These are phyloP conservation scores for Sitta europaea DNA, from an alignment of 2,113 vertebrate species.

Conservation along the genomic window DNA sequence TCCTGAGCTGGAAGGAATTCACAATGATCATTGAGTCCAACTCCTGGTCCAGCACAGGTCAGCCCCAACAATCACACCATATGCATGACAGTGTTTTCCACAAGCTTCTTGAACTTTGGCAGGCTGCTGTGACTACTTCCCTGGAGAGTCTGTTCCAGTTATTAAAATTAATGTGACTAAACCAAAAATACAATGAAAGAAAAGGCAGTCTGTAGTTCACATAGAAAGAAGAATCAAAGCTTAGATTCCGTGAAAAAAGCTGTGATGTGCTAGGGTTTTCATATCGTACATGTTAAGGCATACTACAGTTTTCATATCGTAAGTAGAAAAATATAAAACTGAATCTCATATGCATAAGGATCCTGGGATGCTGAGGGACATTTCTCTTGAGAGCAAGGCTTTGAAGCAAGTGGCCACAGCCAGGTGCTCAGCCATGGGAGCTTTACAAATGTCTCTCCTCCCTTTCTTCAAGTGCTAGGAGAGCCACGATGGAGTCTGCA, in stretches of 20 bases:
- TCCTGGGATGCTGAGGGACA: background rate
- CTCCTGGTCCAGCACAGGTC: background rate
- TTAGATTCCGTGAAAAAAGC: background rate
- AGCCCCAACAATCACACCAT: background rate
- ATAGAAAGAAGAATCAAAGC: background rate
- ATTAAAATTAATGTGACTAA: background rate
- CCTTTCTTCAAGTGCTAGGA: background rate
- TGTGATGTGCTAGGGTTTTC: background rate
- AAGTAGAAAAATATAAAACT: background rate
- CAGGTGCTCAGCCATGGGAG: background rate
- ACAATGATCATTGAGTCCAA: background rate
- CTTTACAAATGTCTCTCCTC: background rate
- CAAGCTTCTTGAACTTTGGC: background rate
- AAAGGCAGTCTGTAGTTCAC: background rate
- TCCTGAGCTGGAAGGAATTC: background rate
- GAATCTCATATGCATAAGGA: background rate
- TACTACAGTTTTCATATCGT: background rate
- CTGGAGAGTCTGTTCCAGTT: background rate
- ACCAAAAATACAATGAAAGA: background rate
- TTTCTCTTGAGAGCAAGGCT: background rate
- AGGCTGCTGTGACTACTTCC: background rate
- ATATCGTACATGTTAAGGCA: background rate
- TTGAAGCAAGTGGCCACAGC: background rate
- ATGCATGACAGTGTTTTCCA: background rate
- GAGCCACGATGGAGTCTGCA: background rate